phyloP scores from a whole-genome alignment of 2,113 vertebrate genomes.

The Microtus oregoni region DNA sequence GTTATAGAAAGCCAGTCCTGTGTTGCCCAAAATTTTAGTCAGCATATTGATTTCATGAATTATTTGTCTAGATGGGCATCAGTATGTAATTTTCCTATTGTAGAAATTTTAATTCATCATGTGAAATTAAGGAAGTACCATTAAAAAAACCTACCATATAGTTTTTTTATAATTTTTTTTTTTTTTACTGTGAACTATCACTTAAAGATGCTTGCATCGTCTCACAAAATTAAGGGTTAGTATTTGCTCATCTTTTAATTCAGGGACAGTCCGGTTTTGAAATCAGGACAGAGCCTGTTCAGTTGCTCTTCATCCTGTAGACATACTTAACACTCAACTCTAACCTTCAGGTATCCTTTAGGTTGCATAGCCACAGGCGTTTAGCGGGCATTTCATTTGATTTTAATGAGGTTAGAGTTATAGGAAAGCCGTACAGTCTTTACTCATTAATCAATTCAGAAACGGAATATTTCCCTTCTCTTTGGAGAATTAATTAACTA shows the following conservation, averaged over 20 bases:
- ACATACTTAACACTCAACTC: not conserved
- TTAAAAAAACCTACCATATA: not conserved
- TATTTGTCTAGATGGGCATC: not conserved
- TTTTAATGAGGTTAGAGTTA: slow-evolving; percentile 52
- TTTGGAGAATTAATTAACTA: slow-evolving; percentile 72
- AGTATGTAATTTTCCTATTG: not conserved
- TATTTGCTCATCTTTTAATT: not conserved
- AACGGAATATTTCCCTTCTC: slow-evolving; percentile 58
- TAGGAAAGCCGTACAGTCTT: slow-evolving; percentile 59
- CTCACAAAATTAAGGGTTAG: slow-evolving; percentile 27
- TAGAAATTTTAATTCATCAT: slow-evolving; percentile 31
- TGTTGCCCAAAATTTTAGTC: not conserved
- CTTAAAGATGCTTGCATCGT: slow-evolving; percentile 7
- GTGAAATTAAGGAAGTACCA: slow-evolving; percentile 14
- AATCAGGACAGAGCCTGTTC: not conserved
- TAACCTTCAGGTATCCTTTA: slow-evolving; percentile 41
- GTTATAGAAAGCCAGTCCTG: not conserved
- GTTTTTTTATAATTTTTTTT: not conserved
- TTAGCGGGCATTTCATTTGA: slow-evolving; percentile 49
- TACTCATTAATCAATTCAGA: slow-evolving; percentile 71
- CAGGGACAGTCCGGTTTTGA: not conserved
- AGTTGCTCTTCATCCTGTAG: not conserved
- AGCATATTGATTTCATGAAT: not conserved
- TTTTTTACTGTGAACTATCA: not conserved
- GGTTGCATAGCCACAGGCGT: not conserved